phyloP scores from a whole-genome alignment of 92 coral and sea anemone genomes.

The Heliopora coerulea region DNA sequence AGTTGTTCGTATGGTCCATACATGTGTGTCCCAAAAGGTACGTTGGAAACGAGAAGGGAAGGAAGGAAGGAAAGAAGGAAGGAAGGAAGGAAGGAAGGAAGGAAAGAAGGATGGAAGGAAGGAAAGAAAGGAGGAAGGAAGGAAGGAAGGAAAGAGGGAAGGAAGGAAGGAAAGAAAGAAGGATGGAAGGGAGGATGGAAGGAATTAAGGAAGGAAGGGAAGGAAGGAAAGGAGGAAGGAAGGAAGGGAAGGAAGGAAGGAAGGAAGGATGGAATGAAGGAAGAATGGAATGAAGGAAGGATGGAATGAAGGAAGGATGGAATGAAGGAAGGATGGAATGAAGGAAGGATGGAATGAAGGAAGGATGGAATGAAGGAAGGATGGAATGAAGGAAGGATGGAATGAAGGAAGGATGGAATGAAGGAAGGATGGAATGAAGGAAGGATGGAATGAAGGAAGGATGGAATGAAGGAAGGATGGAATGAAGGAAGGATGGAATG shows the following conservation, averaged over 20 bases:
- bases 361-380: too few species aligned
- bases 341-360: too few species aligned
- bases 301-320: constrained; percentile 17
- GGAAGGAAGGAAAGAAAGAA: not conserved
- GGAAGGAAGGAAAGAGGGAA: not conserved
- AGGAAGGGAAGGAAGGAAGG: constrained; percentile 1
- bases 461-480: constrained; percentile 6
- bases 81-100: constrained; percentile 2
- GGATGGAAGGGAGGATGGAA: not conserved
- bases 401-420: not conserved
- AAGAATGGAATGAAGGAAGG: constrained; percentile 2
- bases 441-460: constrained; percentile 10
- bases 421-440: constrained; percentile 1
- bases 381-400: too few species aligned
- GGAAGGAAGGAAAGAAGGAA: constrained; percentile 1
- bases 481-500: constrained; percentile 8
- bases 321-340: too few species aligned
- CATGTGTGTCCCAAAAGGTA: constrained; percentile 96
- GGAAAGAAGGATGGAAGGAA: constrained; percentile 15
- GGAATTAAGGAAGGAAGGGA: not conserved
- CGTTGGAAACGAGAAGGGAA: constrained; percentile 3
- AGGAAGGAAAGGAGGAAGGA: not conserved
- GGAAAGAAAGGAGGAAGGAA: constrained; percentile 14
- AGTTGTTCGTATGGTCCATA: constrained; percentile 72
- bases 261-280: not conserved